These are phyloP conservation scores for Schrankia costaestrigalis DNA, from an alignment of 2,888 invertebrate species.

Conservation along the genomic window DNA sequence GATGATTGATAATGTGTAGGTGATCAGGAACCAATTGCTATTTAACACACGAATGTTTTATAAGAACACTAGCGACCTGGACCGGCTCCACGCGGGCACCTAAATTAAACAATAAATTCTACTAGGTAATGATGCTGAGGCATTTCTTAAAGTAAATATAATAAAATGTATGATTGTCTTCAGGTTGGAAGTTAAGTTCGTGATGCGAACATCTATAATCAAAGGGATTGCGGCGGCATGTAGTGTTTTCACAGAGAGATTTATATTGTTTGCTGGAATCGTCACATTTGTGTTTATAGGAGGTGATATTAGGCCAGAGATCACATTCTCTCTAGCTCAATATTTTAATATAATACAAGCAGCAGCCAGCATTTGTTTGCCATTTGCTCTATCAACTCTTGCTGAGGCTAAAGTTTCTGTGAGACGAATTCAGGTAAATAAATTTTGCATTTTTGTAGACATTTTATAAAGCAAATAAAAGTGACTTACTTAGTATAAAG, in stretches of 20 bases:
- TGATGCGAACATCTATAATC: constrained; percentile 84
- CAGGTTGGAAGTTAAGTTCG: constrained; percentile 85
- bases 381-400: constrained; percentile 78
- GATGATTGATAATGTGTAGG: no score
- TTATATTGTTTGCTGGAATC: constrained; percentile 89
- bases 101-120: no score
- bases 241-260: constrained; percentile 90
- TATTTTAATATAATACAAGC: constrained; percentile 87
- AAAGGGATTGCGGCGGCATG: constrained; percentile 83
- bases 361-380: constrained; percentile 84
- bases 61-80: no score
- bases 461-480: neutral
- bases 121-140: no score
- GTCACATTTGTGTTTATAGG: constrained; percentile 86
- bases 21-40: no score
- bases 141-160: no score
- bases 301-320: constrained; percentile 80
- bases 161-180: constrained; percentile 9
- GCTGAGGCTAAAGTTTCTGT: constrained; percentile 84
- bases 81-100: no score
- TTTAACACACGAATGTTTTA: no score
- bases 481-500: neutral
- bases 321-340: constrained; percentile 88
- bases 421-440: constrained; percentile 80
- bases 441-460: constrained; percentile 3